Evolutionary conservation across 2,113 vertebrate species (phyloP).

Genomic region (Psettodes erumei): DNA sequence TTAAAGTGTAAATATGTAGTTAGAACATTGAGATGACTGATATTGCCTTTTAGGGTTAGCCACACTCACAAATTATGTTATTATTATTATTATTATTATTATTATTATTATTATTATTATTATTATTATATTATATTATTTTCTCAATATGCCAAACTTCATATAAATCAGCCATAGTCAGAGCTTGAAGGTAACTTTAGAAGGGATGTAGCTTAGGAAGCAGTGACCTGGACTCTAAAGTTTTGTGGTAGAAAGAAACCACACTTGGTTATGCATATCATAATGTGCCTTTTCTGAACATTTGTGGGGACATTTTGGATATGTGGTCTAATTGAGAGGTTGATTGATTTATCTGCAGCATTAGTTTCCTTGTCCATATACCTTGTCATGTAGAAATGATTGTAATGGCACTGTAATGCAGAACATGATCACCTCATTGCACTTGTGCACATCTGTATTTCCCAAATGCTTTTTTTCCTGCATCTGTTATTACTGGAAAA

Average conservation of each 20-base stretch:
- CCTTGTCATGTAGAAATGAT: conserved; percentile 29
- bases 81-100: too few relatives aligned
- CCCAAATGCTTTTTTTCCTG: not conserved
- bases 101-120: too few relatives aligned
- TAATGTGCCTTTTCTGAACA: conserved; percentile 75
- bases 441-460: conserved; percentile 6
- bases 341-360: conserved; percentile 40
- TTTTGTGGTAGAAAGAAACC: conserved; percentile 28
- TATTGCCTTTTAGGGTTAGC: too few relatives aligned
- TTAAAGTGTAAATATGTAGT: conserved; percentile 49
- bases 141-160: conserved; percentile 5
- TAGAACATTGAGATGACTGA: conserved; percentile 74
- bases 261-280: conserved; percentile 67
- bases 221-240: conserved; percentile 5
- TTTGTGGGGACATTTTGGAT: conserved; percentile 27
- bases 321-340: conserved; percentile 10
- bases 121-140: too few relatives aligned
- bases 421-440: not conserved
- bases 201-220: not conserved
- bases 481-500: not conserved
- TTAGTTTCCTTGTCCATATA: conserved; percentile 45
- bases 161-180: not conserved
- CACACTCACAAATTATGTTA: too few relatives aligned
- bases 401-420: conserved; percentile 23
- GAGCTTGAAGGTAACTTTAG: not conserved